Conservation (phyloP, 2,888 invertebrate species). For the Ophion ellenae region DNA sequence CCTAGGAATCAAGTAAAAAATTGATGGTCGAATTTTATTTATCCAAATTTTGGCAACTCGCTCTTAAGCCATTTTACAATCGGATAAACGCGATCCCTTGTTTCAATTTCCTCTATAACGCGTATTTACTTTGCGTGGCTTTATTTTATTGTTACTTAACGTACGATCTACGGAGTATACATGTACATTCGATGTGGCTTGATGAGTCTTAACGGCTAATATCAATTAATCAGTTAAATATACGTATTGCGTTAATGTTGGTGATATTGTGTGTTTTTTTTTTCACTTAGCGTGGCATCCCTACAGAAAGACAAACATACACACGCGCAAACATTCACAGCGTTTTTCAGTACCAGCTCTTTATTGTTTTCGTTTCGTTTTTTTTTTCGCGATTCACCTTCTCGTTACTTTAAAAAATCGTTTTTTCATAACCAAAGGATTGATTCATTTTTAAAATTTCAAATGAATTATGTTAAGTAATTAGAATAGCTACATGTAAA, state of each 20-base stretch:
- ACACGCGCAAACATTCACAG: background rate
- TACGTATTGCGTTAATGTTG: constrained; percentile 51
- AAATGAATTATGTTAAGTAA: background rate
- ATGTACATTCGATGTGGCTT: constrained; percentile 63
- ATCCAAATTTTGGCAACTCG: background rate
- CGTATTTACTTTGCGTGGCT: constrained; percentile 5
- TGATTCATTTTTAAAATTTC: background rate
- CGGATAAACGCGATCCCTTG: background rate
- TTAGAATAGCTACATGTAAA: background rate
- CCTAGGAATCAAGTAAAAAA: too few species aligned
- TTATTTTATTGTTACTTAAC: constrained; percentile 37
- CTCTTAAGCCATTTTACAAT: background rate
- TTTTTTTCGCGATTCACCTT: background rate
- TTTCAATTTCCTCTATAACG: background rate
- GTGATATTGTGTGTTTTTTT: constrained; percentile 44
- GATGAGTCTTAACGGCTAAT: constrained; percentile 60
- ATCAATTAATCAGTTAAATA: constrained; percentile 55
- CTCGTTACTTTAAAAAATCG: constrained; percentile 10
- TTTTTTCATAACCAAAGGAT: background rate
- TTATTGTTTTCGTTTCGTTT: constrained; percentile 24
- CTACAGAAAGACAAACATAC: constrained; percentile 35
- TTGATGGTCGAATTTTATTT: too few species aligned
- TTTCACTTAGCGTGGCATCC: constrained; percentile 30
- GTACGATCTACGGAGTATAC: constrained; percentile 50
- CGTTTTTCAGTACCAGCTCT: constrained; percentile 21